These are phyloP conservation scores for Anoplius nigerrimus DNA, from an alignment of 2,888 invertebrate genomes.

Conservation along the genomic window DNA sequence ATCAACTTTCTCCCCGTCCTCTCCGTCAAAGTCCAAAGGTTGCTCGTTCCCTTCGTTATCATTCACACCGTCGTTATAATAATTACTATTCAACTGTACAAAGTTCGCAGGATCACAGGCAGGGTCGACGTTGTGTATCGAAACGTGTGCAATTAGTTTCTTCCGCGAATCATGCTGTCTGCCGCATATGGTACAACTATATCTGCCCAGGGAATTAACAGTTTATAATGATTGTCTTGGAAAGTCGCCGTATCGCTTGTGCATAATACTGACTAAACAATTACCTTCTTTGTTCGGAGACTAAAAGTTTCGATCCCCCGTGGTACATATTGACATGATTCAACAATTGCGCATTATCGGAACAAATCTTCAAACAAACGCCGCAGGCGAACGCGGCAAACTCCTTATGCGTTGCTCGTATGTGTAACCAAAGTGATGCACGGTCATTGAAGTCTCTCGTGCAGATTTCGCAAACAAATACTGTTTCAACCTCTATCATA, in stretches of 20 bases:
- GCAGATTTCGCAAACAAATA: slow-evolving; percentile 76
- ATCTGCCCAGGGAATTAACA: slow-evolving; percentile 44
- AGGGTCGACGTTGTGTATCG: slow-evolving; percentile 77
- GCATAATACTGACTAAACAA: not conserved
- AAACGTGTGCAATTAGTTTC: slow-evolving; percentile 76
- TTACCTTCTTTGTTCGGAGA: slow-evolving; percentile 73
- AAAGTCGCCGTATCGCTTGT: too few species aligned
- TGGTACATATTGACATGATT: slow-evolving; percentile 77
- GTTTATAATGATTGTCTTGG: not conserved
- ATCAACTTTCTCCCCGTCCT: slow-evolving; percentile 69
- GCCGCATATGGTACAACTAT: slow-evolving; percentile 77
- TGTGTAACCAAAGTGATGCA: slow-evolving; percentile 77
- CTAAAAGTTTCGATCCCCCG: slow-evolving; percentile 70
- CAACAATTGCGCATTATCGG: slow-evolving; percentile 75
- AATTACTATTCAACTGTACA: slow-evolving; percentile 74
- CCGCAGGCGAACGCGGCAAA: slow-evolving; percentile 78
- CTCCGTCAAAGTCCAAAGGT: slow-evolving; percentile 64
- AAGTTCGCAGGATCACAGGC: slow-evolving; percentile 76
- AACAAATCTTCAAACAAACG: slow-evolving; percentile 77
- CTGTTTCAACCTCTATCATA: slow-evolving; percentile 74
- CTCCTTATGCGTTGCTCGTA: slow-evolving; percentile 77
- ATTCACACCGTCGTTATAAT: slow-evolving; percentile 66
- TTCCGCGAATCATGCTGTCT: slow-evolving; percentile 78
- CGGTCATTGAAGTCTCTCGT: slow-evolving; percentile 76
- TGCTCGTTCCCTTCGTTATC: slow-evolving; percentile 64